These are phyloP conservation scores for Drosophila quadrilineata DNA, from an alignment of 1,140 invertebrate genomes.

Conservation along the genomic window DNA sequence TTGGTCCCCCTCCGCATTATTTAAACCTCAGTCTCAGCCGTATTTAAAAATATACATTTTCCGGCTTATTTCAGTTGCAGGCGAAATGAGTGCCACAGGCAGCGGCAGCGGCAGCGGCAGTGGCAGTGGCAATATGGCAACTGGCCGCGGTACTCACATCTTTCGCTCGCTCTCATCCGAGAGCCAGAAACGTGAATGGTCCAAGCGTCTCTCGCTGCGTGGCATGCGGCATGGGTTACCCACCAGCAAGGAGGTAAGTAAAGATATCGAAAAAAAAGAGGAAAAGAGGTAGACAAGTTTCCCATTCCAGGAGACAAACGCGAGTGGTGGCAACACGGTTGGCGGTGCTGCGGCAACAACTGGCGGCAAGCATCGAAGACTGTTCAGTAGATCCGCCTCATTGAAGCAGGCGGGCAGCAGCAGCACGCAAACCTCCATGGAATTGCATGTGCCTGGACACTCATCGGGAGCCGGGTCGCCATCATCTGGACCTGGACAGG, in stretches of 20 bases:
- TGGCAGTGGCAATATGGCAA: not conserved
- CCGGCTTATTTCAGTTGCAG: conserved; percentile 31
- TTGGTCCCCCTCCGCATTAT: not conserved
- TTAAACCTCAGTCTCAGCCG: not conserved
- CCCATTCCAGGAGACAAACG: conserved; percentile 22
- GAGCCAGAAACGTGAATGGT: conserved; percentile 84
- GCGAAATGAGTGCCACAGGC: conserved; percentile 34
- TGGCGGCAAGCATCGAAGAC: conserved; percentile 56
- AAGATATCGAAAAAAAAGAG: not conserved
- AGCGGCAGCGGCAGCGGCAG: not conserved
- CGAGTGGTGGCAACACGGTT: not conserved
- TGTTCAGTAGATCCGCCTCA: conserved; percentile 80
- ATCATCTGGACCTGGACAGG: conserved; percentile 40
- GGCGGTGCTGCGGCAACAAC: not conserved
- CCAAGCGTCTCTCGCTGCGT: conserved; percentile 83
- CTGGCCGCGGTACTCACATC: conserved; percentile 50
- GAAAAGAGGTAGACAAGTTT: not conserved
- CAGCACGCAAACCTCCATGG: conserved; percentile 64
- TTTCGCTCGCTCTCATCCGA: conserved; percentile 81
- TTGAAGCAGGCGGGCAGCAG: conserved; percentile 66
- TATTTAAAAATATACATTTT: conserved; percentile 1
- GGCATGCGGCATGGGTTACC: conserved; percentile 82
- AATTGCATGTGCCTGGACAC: conserved; percentile 73
- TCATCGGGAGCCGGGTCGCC: conserved; percentile 51
- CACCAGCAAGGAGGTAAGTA: conserved; percentile 71